These are phyloP conservation scores for Heterotilapia buettikoferi DNA, from an alignment of 2,113 vertebrate species.

Conservation along the genomic window DNA sequence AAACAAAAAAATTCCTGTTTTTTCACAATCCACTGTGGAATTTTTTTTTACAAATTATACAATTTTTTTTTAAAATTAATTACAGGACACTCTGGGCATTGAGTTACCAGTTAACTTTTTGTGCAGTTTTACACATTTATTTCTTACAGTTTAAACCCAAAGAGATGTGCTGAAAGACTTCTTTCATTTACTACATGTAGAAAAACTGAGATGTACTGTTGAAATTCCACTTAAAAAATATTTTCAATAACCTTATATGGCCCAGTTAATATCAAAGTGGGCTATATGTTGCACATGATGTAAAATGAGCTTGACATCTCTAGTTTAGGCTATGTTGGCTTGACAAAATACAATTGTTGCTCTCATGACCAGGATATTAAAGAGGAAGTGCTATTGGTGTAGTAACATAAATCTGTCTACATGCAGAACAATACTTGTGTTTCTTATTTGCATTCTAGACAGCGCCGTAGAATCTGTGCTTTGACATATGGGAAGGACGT, in stretches of 20 bases:
- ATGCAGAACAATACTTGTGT: neutral
- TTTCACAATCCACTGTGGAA: neutral
- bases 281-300: neutral
- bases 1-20: fast-evolving
- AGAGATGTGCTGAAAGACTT: neutral
- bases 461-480: neutral
- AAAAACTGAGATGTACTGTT: neutral
- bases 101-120: neutral
- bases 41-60: neutral
- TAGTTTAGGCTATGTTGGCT: neutral
- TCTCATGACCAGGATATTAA: neutral
- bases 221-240: neutral
- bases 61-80: neutral
- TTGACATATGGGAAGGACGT: constrained; percentile 7
- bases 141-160: neutral
- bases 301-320: neutral
- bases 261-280: neutral
- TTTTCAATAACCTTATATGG: neutral
- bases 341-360: neutral
- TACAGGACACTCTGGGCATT: neutral
- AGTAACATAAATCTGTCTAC: neutral
- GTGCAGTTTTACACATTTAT: neutral
- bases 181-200: neutral
- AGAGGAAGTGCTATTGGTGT: neutral
- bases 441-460: neutral